A percentile compares a stretch with the other conserved stretches of the same genome.
These are phyloP conservation scores for Phoxinus phoxinus DNA, from an alignment of 2,113 vertebrate species.

Conservation along the genomic window DNA sequence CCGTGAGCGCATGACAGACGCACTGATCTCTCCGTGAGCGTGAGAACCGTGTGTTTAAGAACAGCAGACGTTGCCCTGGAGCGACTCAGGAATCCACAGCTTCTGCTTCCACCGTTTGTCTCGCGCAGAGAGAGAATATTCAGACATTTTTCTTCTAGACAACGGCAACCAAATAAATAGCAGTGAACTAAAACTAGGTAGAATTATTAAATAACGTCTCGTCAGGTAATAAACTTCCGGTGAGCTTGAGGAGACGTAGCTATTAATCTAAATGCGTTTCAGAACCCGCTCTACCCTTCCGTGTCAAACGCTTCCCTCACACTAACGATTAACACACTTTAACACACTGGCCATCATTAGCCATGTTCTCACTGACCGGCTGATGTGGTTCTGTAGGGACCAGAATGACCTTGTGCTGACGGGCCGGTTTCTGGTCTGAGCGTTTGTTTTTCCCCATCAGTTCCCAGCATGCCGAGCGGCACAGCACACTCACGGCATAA, in stretches of 20 bases:
- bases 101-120: not conserved
- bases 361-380: not conserved
- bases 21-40: not conserved
- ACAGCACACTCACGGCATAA: constrained; percentile 51
- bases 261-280: too few species aligned
- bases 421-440: constrained; percentile 60
- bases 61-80: not conserved
- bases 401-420: constrained; percentile 55
- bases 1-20: not conserved
- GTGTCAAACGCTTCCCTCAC: not conserved
- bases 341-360: not conserved
- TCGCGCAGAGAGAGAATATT: not conserved
- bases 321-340: not conserved
- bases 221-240: not conserved
- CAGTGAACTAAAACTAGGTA: not conserved
- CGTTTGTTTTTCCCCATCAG: constrained; percentile 46
- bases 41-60: not conserved
- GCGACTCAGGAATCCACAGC: not conserved
- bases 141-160: not conserved
- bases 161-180: not conserved
- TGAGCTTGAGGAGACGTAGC: too few species aligned
- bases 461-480: constrained; percentile 46
- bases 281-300: not conserved
- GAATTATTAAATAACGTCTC: not conserved
- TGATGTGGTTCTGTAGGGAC: constrained; percentile 34